These are phyloP conservation scores for Brachyalestes nurse DNA, from an alignment of 2,797 vertebrate genomes.

Conservation along the genomic window DNA sequence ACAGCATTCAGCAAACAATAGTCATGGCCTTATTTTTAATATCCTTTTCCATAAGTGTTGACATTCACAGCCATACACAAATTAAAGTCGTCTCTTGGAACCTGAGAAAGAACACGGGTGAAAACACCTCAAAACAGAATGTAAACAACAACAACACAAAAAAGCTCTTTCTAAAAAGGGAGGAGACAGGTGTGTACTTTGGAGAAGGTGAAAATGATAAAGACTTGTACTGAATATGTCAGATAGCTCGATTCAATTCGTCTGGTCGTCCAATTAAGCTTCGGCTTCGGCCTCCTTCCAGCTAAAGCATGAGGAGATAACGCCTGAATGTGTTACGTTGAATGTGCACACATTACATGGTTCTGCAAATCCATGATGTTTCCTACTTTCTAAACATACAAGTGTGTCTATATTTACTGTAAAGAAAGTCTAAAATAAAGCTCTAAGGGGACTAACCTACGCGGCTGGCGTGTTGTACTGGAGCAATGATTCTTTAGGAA, in stretches of 20 bases:
- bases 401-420: conserved; percentile 28
- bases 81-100: conserved; percentile 54
- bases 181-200: background rate
- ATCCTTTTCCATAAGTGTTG: conserved; percentile 41
- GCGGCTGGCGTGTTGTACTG: conserved; percentile 21
- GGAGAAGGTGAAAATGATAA: background rate
- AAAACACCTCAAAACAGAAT: conserved; percentile 40
- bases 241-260: conserved; percentile 15
- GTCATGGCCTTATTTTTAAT: conserved; percentile 53
- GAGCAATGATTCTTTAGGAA: conserved; percentile 28
- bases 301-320: conserved; percentile 11
- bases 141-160: background rate
- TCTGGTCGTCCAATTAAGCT: background rate
- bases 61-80: conserved; percentile 55
- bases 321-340: background rate
- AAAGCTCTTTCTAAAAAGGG: background rate
- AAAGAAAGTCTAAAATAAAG: conserved; percentile 45
- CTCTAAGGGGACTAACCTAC: conserved; percentile 48
- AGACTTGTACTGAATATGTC: background rate
- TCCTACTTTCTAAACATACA: conserved; percentile 41
- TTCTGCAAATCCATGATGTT: conserved; percentile 8
- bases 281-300: conserved; percentile 24
- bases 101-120: conserved; percentile 59
- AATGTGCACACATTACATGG: conserved; percentile 19
- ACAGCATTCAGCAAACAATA: conserved; percentile 34